Conservation (phyloP, 2,113 vertebrate genomes). For the Psilopsiagon aurifrons region DNA sequence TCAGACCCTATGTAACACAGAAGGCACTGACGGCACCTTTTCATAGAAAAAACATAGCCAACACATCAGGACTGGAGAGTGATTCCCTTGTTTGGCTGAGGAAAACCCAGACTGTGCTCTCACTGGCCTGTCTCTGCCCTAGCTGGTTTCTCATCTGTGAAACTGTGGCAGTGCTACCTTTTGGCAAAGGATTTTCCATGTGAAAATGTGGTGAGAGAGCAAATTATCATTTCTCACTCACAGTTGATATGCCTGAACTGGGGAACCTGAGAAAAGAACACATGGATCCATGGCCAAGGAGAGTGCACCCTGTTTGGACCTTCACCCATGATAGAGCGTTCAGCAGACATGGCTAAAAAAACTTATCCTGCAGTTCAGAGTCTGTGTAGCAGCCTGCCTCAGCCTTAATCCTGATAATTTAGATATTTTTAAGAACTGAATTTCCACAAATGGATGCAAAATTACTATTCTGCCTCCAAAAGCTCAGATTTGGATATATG, state of each 20-base stretch:
- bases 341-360: background rate
- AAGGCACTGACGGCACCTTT: background rate
- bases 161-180: background rate
- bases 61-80: background rate
- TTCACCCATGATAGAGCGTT: background rate
- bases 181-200: background rate
- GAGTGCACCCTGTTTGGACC: background rate
- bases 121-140: background rate
- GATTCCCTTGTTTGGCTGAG: background rate
- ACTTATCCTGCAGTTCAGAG: background rate
- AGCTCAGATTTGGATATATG: background rate
- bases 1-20: background rate
- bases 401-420: background rate
- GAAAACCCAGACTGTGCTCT: background rate
- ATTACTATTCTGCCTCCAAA: background rate
- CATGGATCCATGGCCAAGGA: accelerated
- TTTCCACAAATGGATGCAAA: background rate
- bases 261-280: background rate
- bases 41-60: background rate
- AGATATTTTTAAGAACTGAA: background rate
- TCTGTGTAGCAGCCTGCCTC: background rate
- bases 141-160: background rate
- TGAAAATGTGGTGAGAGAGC: background rate
- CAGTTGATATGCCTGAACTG: background rate
- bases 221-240: background rate